Evolutionary conservation across 2,797 vertebrate genomes (phyloP).

Genomic region (Sebastes steindachneri): DNA sequence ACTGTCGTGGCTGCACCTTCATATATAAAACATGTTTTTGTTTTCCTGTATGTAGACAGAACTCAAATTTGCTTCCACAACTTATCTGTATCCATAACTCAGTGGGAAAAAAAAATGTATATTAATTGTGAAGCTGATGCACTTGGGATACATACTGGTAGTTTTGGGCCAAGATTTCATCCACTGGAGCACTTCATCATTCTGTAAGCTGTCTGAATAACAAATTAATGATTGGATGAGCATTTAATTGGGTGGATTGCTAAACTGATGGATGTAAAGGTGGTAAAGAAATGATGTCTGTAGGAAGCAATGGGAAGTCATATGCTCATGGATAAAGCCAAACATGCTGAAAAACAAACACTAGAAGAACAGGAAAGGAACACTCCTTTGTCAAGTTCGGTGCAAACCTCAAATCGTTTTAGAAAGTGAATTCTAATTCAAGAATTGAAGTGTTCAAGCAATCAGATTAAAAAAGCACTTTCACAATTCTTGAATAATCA

Average conservation of each 20-base stretch:
- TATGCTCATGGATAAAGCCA: constrained; percentile 15
- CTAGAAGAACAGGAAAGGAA: neutral
- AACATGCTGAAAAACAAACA: constrained; percentile 42
- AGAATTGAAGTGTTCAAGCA: constrained; percentile 22
- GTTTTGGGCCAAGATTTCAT: constrained; percentile 90
- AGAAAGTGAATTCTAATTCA: constrained; percentile 22
- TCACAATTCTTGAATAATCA: constrained; percentile 40
- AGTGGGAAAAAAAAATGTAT: constrained; percentile 43
- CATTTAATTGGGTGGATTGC: constrained; percentile 63
- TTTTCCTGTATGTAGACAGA: constrained; percentile 14
- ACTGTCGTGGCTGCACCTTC: constrained; percentile 6
- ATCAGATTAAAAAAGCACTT: neutral
- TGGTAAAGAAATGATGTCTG: constrained; percentile 45
- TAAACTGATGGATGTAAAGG: constrained; percentile 59
- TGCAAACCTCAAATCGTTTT: neutral
- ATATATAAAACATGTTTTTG: neutral
- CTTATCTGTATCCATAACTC: constrained; percentile 4
- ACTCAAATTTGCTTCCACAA: constrained; percentile 31
- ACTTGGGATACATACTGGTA: constrained; percentile 86
- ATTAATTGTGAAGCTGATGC: constrained; percentile 64
- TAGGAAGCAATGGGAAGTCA: constrained; percentile 38
- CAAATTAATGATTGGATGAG: constrained; percentile 84
- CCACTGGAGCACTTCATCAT: constrained; percentile 89
- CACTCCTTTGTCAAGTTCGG: constrained; percentile 12
- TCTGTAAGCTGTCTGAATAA: constrained; percentile 89